phyloP scores from a whole-genome alignment of 2,797 vertebrate species.

The Platalea minor region DNA sequence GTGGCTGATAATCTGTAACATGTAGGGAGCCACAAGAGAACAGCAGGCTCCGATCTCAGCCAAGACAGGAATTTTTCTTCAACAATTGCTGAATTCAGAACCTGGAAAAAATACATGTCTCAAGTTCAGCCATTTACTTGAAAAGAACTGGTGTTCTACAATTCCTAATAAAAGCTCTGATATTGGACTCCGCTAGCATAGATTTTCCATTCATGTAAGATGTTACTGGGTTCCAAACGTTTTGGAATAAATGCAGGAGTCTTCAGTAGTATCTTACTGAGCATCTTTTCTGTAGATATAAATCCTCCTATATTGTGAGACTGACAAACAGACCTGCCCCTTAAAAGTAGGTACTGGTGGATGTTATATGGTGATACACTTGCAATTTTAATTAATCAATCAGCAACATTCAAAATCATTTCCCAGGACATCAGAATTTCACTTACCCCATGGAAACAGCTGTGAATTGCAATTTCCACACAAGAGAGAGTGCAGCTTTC shows the following conservation, averaged over 20 bases:
- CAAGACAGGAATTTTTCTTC: conserved; percentile 82
- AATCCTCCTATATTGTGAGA: not conserved
- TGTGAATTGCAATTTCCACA: conserved; percentile 75
- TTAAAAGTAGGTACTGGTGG: not conserved
- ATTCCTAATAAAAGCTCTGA: not conserved
- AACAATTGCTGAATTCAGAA: conserved; percentile 62
- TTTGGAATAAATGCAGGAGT: not conserved
- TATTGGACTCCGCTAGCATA: not conserved
- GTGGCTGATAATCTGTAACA: conserved; percentile 76
- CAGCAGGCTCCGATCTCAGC: conserved; percentile 78
- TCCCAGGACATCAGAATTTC: not conserved
- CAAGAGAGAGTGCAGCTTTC: conserved; percentile 72
- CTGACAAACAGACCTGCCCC: not conserved
- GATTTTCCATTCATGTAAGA: not conserved
- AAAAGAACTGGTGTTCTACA: not conserved
- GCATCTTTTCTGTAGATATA: not conserved
- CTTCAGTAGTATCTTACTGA: not conserved
- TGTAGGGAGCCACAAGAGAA: conserved; percentile 85
- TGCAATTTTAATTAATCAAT: not conserved
- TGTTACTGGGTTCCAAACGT: not conserved
- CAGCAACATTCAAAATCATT: not conserved
- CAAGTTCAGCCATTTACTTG: not conserved
- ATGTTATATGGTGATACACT: not conserved
- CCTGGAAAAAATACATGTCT: conserved; percentile 66
- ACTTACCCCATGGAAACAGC: conserved; percentile 79